Evolutionary conservation across 2,113 vertebrate species (phyloP).

Genomic region (Caloenas nicobarica): DNA sequence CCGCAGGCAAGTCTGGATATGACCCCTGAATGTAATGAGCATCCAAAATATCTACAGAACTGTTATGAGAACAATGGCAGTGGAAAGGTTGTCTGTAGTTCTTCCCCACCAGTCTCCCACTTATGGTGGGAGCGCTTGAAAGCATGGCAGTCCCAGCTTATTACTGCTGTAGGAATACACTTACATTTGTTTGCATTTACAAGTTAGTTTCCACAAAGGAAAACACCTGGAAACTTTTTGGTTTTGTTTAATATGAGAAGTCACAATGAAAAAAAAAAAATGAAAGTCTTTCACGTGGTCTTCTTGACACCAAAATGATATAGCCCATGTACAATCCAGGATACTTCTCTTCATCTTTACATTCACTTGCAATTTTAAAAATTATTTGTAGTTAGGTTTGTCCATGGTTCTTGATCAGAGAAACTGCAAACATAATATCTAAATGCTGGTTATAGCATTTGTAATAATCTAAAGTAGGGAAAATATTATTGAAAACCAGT

Average conservation of each 20-base stretch:
- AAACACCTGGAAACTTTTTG: background rate
- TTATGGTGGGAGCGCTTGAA: background rate
- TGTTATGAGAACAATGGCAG: background rate
- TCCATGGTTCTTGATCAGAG: background rate
- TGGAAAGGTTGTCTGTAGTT: background rate
- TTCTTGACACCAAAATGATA: background rate
- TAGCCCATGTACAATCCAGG: background rate
- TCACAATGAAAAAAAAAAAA: background rate
- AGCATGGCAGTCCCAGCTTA: fast-evolving
- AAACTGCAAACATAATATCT: background rate
- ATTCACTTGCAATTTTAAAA: background rate
- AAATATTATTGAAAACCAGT: background rate
- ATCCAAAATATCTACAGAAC: background rate
- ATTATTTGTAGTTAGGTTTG: background rate
- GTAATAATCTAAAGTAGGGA: background rate
- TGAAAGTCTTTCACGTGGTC: background rate
- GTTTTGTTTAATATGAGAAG: background rate
- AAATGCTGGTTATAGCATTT: background rate
- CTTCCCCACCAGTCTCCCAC: background rate
- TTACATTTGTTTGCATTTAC: background rate
- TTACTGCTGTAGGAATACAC: background rate
- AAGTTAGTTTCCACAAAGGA: background rate
- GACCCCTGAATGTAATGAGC: background rate
- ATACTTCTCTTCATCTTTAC: background rate
- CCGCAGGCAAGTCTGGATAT: background rate